phyloP scores from a whole-genome alignment of 2,888 invertebrate genomes.

The Periphyllus acericola region DNA sequence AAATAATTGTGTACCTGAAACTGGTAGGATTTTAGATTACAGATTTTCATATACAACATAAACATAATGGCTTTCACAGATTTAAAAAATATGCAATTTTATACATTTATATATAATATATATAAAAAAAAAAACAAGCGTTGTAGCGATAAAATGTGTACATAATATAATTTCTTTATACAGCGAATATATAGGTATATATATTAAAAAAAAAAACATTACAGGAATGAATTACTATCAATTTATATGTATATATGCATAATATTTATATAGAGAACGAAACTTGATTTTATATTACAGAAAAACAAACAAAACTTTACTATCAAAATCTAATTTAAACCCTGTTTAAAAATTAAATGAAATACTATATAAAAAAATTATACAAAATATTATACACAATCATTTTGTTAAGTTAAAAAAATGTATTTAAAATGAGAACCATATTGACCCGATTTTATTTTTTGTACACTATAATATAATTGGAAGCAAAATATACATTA shows the following conservation, averaged over 20 bases:
- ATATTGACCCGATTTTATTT: constrained; percentile 27
- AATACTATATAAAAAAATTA: constrained; percentile 56
- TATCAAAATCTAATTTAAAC: constrained; percentile 59
- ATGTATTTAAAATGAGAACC: constrained; percentile 17
- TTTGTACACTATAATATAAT: constrained; percentile 46
- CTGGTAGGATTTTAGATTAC: constrained; percentile 49
- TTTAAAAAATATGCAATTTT: constrained; percentile 60
- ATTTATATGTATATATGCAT: constrained; percentile 49
- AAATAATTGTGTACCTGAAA: constrained; percentile 46
- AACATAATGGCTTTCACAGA: constrained; percentile 58
- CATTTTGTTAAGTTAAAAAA: constrained; percentile 35
- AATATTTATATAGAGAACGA: constrained; percentile 51
- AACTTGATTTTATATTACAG: constrained; percentile 58
- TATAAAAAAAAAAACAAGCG: constrained; percentile 40
- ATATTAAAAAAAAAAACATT: constrained; percentile 22
- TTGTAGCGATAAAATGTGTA: constrained; percentile 49
- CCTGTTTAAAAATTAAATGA: constrained; percentile 61
- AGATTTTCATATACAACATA: constrained; percentile 53
- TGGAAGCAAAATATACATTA: constrained; percentile 42
- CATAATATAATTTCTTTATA: constrained; percentile 61
- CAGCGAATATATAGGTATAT: constrained; percentile 36
- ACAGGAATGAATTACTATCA: constrained; percentile 56
- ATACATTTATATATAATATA: constrained; percentile 53
- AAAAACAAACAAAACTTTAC: constrained; percentile 58
- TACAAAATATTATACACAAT: constrained; percentile 61